phyloP scores from a whole-genome alignment of 2,797 vertebrate genomes.

The Hylomyscus alleni region DNA sequence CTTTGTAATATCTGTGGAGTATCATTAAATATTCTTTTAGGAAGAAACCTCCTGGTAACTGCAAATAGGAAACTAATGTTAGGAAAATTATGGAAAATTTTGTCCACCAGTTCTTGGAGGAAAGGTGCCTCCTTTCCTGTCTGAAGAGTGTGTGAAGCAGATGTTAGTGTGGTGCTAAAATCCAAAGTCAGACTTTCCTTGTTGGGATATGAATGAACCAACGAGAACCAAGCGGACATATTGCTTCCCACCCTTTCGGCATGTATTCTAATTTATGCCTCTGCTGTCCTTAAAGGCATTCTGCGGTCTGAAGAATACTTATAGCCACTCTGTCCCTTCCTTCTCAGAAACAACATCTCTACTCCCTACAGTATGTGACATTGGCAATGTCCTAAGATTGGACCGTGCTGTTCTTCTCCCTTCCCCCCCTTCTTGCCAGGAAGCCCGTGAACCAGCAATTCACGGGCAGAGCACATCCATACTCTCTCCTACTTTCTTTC shows the following conservation, averaged over 20 bases:
- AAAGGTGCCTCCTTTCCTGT: not conserved
- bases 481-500: not conserved
- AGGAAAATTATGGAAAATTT: not conserved
- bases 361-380: not conserved
- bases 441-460: accelerated
- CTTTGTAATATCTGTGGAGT: not conserved
- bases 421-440: accelerated
- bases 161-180: not conserved
- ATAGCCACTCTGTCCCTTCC: not conserved
- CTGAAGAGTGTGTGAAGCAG: not conserved
- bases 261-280: no score
- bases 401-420: accelerated
- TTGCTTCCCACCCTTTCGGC: not conserved
- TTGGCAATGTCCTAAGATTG: not conserved
- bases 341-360: not conserved
- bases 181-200: not conserved
- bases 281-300: not conserved
- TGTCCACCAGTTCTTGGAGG: no score
- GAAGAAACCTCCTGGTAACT: not conserved
- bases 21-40: not conserved
- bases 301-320: not conserved
- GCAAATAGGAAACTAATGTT: not conserved
- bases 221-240: not conserved
- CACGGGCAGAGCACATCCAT: accelerated
- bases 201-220: not conserved